These are phyloP conservation scores for Junonia oenone DNA, from an alignment of 2,888 invertebrate genomes.

Conservation along the genomic window DNA sequence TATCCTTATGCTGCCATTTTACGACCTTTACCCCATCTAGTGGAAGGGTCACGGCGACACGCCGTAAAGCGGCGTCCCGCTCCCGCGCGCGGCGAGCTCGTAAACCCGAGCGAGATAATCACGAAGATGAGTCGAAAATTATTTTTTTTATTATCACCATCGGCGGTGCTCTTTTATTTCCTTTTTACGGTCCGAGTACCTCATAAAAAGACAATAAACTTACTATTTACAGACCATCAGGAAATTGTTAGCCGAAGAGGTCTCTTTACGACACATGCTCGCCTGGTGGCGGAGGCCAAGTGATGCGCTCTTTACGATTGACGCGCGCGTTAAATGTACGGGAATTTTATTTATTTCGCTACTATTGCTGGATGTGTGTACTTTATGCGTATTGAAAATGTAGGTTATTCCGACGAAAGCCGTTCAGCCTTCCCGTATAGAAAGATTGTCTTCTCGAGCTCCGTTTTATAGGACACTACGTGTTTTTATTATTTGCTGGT, in stretches of 20 bases:
- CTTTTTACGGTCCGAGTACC: slow-evolving; percentile 81
- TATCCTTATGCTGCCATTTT: slow-evolving; percentile 80
- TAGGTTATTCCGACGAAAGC: not conserved
- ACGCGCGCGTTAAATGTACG: slow-evolving; percentile 66
- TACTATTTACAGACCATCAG: slow-evolving; percentile 81
- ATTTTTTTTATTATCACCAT: slow-evolving; percentile 81
- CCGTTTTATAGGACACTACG: not conserved
- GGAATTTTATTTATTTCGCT: slow-evolving; percentile 58
- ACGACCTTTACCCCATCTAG: slow-evolving; percentile 79
- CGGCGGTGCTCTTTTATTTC: slow-evolving; percentile 81
- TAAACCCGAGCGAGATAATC: slow-evolving; percentile 73
- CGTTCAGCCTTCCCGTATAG: not conserved
- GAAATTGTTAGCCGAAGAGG: slow-evolving; percentile 80
- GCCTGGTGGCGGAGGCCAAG: slow-evolving; percentile 57
- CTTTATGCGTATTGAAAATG: not conserved
- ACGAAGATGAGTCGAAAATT: slow-evolving; percentile 79
- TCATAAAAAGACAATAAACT: slow-evolving; percentile 81
- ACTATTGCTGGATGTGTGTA: slow-evolving; percentile 27
- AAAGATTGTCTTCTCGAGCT: not conserved
- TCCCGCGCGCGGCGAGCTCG: slow-evolving; percentile 47
- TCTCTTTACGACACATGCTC: slow-evolving; percentile 79
- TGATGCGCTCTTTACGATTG: slow-evolving; percentile 76
- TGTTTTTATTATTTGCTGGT: not conserved
- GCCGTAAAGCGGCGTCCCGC: slow-evolving; percentile 61
- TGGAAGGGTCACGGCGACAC: slow-evolving; percentile 77